Evolutionary conservation across 2,113 vertebrate genomes (phyloP), one percentile per base, ranked within the genome.

Genomic region (Equus przewalskii): DNA sequence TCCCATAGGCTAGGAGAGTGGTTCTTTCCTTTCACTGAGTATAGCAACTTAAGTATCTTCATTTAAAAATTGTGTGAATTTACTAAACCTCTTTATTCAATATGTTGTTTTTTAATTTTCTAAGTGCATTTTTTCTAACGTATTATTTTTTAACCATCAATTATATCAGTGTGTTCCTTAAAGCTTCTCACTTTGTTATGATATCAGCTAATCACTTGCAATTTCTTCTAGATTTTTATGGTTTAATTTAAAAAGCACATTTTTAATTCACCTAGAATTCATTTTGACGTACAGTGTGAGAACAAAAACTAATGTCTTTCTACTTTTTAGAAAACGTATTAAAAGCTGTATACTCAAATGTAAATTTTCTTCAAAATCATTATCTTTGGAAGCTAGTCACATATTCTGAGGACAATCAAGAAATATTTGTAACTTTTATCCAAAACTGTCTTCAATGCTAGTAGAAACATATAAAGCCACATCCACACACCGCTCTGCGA

Each of bases 401-500:
- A 82, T 64, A 89, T 54, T 75, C 41, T 84, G 89, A 91, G 87
- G 36, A 87, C 80, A 65, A 14, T 89, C 13, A 89, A 69, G 93
- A 54, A 2, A 36, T 64, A 72, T 90, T 83, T 88, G 58, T 65
- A 97, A 93, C 46, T 96, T 96, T 96, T 64, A 89, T 76, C 58
- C 96, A 81, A 96, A 97, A 91, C 67, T 94, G 6, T 87, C 46
- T 80, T 96, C 65, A 67, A 1, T 94, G 75, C 28, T 49, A 51
- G 33, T 85, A 65, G 60, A 95, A 95, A 90, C 46, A 41, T 82
- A 56, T 22, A 96, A 70, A 96, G 70, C 41, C 46, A 83, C 70
- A 92, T 84, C 90, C 97, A 94, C 87, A 97, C 46, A 67, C 22
- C 56, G 86, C 16, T n/a, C n/a, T 62, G 80, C 58, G 95, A 76